phyloP scores from a whole-genome alignment of 2,797 vertebrate species.

The Pogonophryne albipinna region DNA sequence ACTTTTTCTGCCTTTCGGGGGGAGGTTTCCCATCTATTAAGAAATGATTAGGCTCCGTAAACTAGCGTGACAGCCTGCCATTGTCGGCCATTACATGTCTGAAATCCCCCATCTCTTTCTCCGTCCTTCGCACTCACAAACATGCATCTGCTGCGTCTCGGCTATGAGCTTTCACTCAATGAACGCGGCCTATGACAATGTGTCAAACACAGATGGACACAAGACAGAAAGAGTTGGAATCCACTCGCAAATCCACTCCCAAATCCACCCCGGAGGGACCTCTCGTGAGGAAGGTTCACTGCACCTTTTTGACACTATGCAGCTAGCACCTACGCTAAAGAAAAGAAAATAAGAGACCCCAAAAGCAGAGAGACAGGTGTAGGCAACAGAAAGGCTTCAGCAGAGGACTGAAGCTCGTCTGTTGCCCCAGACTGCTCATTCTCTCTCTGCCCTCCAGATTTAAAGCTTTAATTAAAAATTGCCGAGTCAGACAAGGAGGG shows the following conservation, averaged over 20 bases:
- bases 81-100: constrained; percentile 82
- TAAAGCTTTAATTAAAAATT: constrained; percentile 85
- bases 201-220: constrained; percentile 75
- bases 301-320: constrained; percentile 59
- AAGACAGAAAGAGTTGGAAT: constrained; percentile 64
- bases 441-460: constrained; percentile 67
- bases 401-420: constrained; percentile 38
- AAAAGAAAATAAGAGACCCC: constrained; percentile 16
- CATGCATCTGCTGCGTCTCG: constrained; percentile 81
- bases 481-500: constrained; percentile 75
- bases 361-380: constrained; percentile 63
- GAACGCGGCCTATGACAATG: constrained; percentile 68
- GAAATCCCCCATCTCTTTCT: constrained; percentile 72
- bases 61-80: constrained; percentile 85
- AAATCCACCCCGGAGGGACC: constrained; percentile 41
- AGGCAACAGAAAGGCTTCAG: constrained; percentile 41
- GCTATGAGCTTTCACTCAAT: constrained; percentile 64
- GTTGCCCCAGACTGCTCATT: constrained; percentile 50
- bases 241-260: constrained; percentile 33
- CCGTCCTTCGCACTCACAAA: constrained; percentile 71
- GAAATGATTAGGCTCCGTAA: constrained; percentile 87
- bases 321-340: constrained; percentile 45
- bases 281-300: constrained; percentile 70
- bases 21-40: constrained; percentile 84
- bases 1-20: constrained; percentile 70